Evolutionary conservation across 2,797 vertebrate genomes (phyloP).

Genomic region (Alosa sapidissima): DNA sequence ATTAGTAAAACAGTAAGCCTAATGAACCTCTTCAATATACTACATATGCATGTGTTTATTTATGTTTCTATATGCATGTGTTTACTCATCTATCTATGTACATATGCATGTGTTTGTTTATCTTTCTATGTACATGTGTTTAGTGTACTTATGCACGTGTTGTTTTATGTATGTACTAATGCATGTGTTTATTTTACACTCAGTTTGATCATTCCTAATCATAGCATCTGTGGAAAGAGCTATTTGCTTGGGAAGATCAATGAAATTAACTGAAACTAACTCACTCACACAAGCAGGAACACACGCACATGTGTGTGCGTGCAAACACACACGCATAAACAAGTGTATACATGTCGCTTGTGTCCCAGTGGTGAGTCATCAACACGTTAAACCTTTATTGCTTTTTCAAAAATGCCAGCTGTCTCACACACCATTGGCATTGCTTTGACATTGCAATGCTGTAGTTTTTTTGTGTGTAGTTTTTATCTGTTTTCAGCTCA

Average conservation of each 20-base stretch:
- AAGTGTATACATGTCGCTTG: not conserved
- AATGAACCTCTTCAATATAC: no score
- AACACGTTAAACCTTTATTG: not conserved
- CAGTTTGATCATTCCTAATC: not conserved
- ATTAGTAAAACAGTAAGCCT: no score
- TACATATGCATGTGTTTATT: no score
- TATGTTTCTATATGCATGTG: no score
- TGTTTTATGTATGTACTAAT: no score
- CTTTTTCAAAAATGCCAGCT: not conserved
- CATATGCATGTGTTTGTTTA: no score
- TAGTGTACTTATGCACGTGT: no score
- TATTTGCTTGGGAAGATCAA: not conserved
- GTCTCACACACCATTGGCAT: not conserved
- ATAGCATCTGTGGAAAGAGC: no score
- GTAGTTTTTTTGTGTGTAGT: not conserved
- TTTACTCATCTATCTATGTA: no score
- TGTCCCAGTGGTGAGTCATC: not conserved
- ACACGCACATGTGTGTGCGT: not conserved
- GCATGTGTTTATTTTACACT: not conserved
- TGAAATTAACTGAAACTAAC: no score
- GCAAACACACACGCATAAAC: not conserved
- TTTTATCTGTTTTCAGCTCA: not conserved
- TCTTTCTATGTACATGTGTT: no score
- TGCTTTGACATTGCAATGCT: not conserved
- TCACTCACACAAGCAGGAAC: not conserved